Evolutionary conservation across 2,113 vertebrate genomes (phyloP), one percentile per base, ranked within the genome.

Genomic region (Sinocyclocheilus grahami): DNA sequence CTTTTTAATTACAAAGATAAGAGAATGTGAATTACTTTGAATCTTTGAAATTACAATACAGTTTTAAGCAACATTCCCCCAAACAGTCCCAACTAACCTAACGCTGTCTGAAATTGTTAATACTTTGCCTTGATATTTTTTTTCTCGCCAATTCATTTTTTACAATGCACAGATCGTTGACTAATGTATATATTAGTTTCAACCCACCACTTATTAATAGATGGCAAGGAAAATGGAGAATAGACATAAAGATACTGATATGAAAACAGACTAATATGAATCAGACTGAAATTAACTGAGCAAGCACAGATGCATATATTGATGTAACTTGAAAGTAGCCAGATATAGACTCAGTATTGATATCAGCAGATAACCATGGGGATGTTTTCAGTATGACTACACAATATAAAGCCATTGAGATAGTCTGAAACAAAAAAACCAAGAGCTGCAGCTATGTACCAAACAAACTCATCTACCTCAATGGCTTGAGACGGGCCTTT

Each of bases 401-500:
- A 58, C 27, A 30, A 58, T n/a, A 20, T 33, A 11, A 18, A 33
- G 18, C 11, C 58, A 80, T 42, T 80, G 24, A 46, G 2, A 78
- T 53, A 27, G 33, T 39, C 22, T 62, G 33, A 42, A 24, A 80
- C 0, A 3, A 78, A 58, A 78, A 78, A 53, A 48, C 3, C 77
- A 65, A 46, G 60, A 81, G 33, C 13, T 65, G 13, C 33, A 42
- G 46, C 33, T 42, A n/a, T 63, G 20, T 46, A 20, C 42, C 62
- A 67, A 51, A 30, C 62, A 82, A 51, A 30, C n/a, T 27, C 8
- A 27, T 82, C 42, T 82, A 82, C 79, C 24, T 46, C 39, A 51
- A 3, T 65, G 16, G 24, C 8, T 42, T 48, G 62, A 20, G 62
- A 51, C 2, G 8, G 22, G n/a, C n/a, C 46, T 30, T 4, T 20